These are phyloP conservation scores for Pristionchus mayeri DNA, from an alignment of 2,888 invertebrate genomes.

Conservation along the genomic window DNA sequence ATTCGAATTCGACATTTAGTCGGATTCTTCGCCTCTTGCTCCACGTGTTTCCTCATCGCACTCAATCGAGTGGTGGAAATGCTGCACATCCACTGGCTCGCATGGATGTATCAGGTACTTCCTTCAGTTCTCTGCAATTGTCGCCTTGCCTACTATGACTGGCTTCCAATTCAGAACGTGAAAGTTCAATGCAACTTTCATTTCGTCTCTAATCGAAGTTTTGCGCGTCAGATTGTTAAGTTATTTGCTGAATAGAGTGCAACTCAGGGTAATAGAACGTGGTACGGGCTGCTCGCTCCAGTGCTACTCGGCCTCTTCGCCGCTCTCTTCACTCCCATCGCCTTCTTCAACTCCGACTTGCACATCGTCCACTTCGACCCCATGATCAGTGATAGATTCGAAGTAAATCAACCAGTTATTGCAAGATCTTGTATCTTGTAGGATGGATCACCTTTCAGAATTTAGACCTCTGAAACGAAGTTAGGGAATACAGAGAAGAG, in stretches of 20 bases:
- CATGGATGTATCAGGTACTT: background rate
- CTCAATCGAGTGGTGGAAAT: slow-evolving; percentile 15
- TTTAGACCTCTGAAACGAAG: too few species aligned
- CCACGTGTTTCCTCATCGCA: slow-evolving; percentile 16
- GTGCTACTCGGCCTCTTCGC: background rate
- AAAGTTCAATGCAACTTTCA: too few species aligned
- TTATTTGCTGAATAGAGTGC: too few species aligned
- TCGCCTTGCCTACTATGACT: background rate
- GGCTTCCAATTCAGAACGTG: too few species aligned
- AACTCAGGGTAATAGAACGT: background rate
- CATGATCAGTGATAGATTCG: slow-evolving; percentile 15
- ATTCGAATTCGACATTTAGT: too few species aligned
- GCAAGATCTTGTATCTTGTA: too few species aligned
- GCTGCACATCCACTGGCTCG: background rate
- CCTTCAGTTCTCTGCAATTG: too few species aligned
- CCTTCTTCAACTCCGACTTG: slow-evolving; percentile 30
- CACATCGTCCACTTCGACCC: slow-evolving; percentile 29
- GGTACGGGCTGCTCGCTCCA: background rate
- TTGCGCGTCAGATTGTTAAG: too few species aligned
- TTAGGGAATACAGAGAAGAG: too few species aligned
- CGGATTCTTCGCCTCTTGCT: slow-evolving; percentile 16
- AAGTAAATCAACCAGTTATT: too few species aligned
- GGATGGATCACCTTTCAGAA: too few species aligned
- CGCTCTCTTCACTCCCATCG: background rate
- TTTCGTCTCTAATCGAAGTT: too few species aligned